These are phyloP conservation scores for Platypus cylindrus DNA, from an alignment of 2,888 invertebrate genomes.

Conservation along the genomic window DNA sequence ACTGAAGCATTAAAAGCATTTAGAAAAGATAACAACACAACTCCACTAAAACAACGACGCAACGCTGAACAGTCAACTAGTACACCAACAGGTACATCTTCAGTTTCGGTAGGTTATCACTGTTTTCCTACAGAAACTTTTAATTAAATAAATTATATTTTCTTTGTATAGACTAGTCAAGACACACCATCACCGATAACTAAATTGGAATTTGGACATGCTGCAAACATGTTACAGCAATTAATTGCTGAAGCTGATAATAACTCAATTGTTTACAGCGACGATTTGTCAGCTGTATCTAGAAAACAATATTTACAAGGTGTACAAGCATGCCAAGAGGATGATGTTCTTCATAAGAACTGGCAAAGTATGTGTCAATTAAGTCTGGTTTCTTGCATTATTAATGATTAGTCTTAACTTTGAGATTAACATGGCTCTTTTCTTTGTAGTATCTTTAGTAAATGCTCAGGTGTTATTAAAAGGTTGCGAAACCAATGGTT, in stretches of 20 bases:
- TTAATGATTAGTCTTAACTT: no score
- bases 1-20: conserved; percentile 82
- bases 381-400: no score
- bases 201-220: conserved; percentile 58
- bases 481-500: conserved; percentile 93
- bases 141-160: neutral
- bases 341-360: conserved; percentile 85
- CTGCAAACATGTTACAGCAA: conserved; percentile 75
- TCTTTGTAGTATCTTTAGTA: conserved; percentile 63
- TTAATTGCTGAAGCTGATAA: conserved; percentile 86
- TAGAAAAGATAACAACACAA: conserved; percentile 45
- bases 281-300: conserved; percentile 71
- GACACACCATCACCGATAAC: conserved; percentile 49
- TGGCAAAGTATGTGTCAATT: conserved; percentile 74
- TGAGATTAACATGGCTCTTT: conserved; percentile 5
- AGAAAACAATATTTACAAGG: conserved; percentile 71
- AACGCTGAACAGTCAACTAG: conserved; percentile 32
- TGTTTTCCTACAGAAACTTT: no score
- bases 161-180: no score
- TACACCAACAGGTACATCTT: conserved; percentile 33
- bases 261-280: conserved; percentile 91
- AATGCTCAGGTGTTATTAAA: conserved; percentile 90
- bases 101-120: conserved; percentile 36
- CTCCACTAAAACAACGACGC: conserved; percentile 41
- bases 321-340: conserved; percentile 73